Evolutionary conservation across 2,113 vertebrate species (phyloP), one percentile per base, ranked within the genome.

Genomic region (Cyanistes caeruleus): DNA sequence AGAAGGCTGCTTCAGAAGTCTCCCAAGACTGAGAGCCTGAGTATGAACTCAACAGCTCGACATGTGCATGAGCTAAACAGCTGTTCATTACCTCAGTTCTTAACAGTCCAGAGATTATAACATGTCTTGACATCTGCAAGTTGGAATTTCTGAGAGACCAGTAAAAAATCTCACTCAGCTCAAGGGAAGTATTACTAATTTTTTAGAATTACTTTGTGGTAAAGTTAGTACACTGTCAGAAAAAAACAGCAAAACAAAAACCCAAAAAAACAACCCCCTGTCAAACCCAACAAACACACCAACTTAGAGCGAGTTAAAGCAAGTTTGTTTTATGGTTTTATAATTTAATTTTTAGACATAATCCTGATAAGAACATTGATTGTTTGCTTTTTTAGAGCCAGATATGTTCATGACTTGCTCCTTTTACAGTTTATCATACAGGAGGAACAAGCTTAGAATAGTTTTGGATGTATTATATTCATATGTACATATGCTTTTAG

Each of bases 211-310:
- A 63, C 35, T 78, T 37, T 55, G 13, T 55, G 81, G 39, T n/a
- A 48, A 68, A 77, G 48, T 59, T 41, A 53, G 14, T 27, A 35
- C 10, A 37, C 23, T 41, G 22, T 25, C 73, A 69, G 35, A 10
- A 41, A 58, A 41, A 44, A 62, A 48, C 37, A 21, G 8, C 12
- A 20, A 15, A 74, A 28, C 6, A 56, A 44, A 78, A 52, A 24
- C 31, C 13, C 1, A 24, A 15, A 41, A 56, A 41, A 15, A 12
- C 9, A 37, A 51, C 2, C 11, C 25, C 24, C 18, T 1, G 2
- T 20, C 35, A 56, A 73, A 65, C 8, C 11, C 8, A 83, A 39
- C 11, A 69, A 69, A 15, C 17, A 39, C 21, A 31, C 3, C 11
- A 49, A 48, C 30, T 52, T 11, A 63, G 14, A 93, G 13, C 7